Evolutionary conservation across 2,797 vertebrate species (phyloP), one percentile per base, ranked within the genome.

Genomic region (Parauchenoglanis punctatus): DNA sequence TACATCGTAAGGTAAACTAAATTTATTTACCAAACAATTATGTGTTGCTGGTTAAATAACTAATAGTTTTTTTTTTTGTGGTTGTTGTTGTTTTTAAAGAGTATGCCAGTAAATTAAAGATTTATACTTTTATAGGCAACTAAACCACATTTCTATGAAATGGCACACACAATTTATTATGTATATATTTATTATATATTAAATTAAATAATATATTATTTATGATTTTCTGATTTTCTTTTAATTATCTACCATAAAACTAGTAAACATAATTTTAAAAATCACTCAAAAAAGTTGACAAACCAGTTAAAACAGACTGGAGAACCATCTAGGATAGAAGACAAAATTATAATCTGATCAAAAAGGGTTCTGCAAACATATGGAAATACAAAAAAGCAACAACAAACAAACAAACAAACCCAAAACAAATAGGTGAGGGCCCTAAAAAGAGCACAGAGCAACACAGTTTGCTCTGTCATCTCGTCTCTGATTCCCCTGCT

Each of bases 381-480:
- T 56, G 11, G 25, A 84, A 84, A 84, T 52, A 52, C 15, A 82
- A 28, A 77, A 86, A 10, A 72, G 49, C 52, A 52, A 83, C 20
- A 83, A 65, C 10, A 49, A 76, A 75, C 23, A n/a, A 58, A 61
- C 2, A 68, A 70, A 68, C 13, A 31, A 31, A 35, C 17, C 70
- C 63, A 75, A 35, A 83, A 83, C 31, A 56, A 68, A 75, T 83
- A 78, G n/a, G 61, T 31, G 67, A 86, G 40, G 49, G 46, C 63
- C 63, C 49, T 83, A 11, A 83, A 67, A 83, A 65, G 54, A 61
- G 35, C 49, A 35, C 35, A 35, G 46, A 49, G 46, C 46, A 46
- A 3, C 25, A 44, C 11, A 6, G 11, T 49, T 44, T 54, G 56
- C 31, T 54, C 28, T 81, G 3, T 52, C 20, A 65, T 5, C 28